Percentiles rank a stretch among this genome's conserved stretches.
These are phyloP conservation scores for Agrilus biguttatus DNA, from an alignment of 2,888 invertebrate species.

Conservation along the genomic window DNA sequence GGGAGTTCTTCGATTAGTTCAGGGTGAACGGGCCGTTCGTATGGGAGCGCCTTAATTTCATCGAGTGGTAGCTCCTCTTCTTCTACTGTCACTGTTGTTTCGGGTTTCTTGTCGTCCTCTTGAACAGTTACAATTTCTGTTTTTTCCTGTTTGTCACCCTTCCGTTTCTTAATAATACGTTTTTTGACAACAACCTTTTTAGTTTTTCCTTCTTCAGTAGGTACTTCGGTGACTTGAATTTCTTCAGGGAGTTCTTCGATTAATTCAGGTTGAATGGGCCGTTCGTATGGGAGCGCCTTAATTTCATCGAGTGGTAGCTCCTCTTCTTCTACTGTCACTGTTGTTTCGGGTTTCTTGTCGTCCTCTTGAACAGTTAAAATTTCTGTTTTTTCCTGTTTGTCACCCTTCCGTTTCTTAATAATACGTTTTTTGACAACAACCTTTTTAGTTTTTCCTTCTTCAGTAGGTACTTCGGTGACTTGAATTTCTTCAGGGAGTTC, in stretches of 20 bases:
- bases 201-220: constrained; percentile 7
- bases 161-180: constrained; percentile 28
- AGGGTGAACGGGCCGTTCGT: constrained; percentile 10
- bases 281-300: constrained; percentile 6
- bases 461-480: constrained; percentile 19
- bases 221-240: constrained; percentile 13
- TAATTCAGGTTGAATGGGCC: constrained; percentile 6
- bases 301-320: constrained; percentile 12
- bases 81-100: constrained; percentile 17
- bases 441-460: constrained; percentile 16
- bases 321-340: constrained; percentile 15
- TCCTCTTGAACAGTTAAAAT: constrained; percentile 21
- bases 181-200: constrained; percentile 20
- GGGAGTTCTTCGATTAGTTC: constrained; percentile 19
- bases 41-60: constrained; percentile 2
- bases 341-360: constrained; percentile 17
- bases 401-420: constrained; percentile 16
- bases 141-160: constrained; percentile 23
- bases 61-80: constrained; percentile 10
- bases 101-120: constrained; percentile 17
- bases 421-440: constrained; percentile 12
- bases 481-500: constrained; percentile 23
- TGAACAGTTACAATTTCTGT: constrained; percentile 26
- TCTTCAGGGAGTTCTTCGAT: constrained; percentile 17
- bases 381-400: constrained; percentile 23